Evolutionary conservation across 2,888 invertebrate species (phyloP), one percentile per base, ranked within the genome.

Genomic region (Glyphotaelius pellucidus): DNA sequence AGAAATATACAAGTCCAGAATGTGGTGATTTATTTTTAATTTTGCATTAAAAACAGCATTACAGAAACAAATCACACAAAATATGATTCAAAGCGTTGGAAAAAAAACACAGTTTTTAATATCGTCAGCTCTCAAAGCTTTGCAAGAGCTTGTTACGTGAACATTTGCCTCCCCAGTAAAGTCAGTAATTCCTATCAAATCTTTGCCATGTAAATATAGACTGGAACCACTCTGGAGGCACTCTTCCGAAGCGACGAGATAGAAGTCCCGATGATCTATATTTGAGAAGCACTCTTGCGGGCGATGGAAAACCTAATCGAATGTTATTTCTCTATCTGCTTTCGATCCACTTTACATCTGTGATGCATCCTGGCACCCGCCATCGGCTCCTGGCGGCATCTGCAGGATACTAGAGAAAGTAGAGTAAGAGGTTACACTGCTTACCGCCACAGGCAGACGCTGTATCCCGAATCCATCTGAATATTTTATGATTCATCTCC

Each of bases 221-320:
- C 52, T 25, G 52, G 7, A 19, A 67, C 52, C 52, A 19, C 52
- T 25, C 7, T 25, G 52, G 7, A 19, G 52, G 52, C 25, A 67
- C 52, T 67, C 25, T 67, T 19, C 25, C 52, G 52, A 67, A 67
- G 52, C 52, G 19, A 67, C 19, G 52, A 67, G 52, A 25, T 67
- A 83, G 81, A 32, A 81, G 83, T 19, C 31, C 32, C 32, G 11
- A 83, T 83, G 31, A 35, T 83, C 83, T 83, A 25, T 83, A 83
- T 83, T 83, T 32, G 32, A 35, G 83, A 35, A 32, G 83, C 83
- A 83, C 83, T 83, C 35, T 35, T 83, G 32, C 35, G 32, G 83
- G 83, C 14, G 31, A 83, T 83, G 32, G 32, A 83, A 83, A 83
- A 32, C 35, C 83, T 67, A 25, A 67, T 67, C 83, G 83, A 83